phyloP scores from a whole-genome alignment of 2,797 vertebrate genomes.

The Kryptolebias ocellatus region DNA sequence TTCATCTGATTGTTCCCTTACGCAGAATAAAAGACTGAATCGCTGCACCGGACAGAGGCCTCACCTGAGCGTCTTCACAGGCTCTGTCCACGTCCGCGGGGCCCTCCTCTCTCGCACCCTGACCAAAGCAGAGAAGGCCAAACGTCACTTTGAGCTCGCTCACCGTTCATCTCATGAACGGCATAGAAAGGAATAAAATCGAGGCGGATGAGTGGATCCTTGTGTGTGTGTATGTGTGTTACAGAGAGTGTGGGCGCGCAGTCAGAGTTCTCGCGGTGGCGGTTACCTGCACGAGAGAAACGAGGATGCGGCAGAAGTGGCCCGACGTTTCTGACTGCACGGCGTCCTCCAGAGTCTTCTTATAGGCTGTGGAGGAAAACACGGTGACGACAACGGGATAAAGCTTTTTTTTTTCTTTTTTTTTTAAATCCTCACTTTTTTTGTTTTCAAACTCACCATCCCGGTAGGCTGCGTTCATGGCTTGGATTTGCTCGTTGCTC shows the following conservation, averaged over 20 bases:
- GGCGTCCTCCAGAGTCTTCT: slow-evolving; percentile 89
- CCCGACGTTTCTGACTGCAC: slow-evolving; percentile 94
- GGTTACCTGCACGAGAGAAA: slow-evolving; percentile 91
- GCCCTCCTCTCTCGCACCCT: slow-evolving; percentile 93
- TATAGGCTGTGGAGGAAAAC: slow-evolving; percentile 80
- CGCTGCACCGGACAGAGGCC: not conserved
- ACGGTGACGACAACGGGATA: not conserved
- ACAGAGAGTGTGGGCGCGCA: slow-evolving; percentile 45
- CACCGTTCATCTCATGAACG: not conserved
- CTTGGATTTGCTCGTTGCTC: slow-evolving; percentile 88
- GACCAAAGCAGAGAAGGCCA: slow-evolving; percentile 16
- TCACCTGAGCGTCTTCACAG: slow-evolving; percentile 89
- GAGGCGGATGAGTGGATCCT: slow-evolving; percentile 3
- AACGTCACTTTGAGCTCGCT: not conserved
- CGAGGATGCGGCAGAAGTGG: slow-evolving; percentile 91
- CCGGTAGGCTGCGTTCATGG: slow-evolving; percentile 89
- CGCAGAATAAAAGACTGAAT: not conserved
- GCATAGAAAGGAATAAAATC: slow-evolving; percentile 1
- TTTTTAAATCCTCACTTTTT: not conserved
- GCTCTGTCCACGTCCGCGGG: slow-evolving; percentile 84
- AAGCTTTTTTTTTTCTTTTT: not conserved
- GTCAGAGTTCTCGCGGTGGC: slow-evolving; percentile 41
- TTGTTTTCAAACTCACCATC: slow-evolving; percentile 77
- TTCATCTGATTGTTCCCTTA: slow-evolving; percentile 4
- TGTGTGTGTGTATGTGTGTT: slow-evolving; percentile 16